These are phyloP conservation scores for Rhinoraja longicauda DNA, from an alignment of 2,797 vertebrate genomes.

Conservation along the genomic window DNA sequence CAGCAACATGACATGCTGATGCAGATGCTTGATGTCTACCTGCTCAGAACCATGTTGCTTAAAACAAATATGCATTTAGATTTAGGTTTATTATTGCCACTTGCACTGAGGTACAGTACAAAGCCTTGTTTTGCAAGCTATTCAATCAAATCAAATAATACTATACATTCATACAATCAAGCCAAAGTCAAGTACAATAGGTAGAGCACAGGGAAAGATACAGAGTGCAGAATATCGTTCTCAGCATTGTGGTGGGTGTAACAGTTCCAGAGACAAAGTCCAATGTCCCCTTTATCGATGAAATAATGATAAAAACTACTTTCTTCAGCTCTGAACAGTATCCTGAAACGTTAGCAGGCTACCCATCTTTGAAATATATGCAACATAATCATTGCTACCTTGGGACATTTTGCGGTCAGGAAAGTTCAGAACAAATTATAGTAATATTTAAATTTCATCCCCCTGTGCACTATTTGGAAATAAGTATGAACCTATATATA, in stretches of 20 bases:
- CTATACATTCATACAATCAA: too few relatives aligned
- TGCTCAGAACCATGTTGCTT: background rate
- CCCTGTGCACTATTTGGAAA: background rate
- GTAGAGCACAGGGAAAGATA: too few relatives aligned
- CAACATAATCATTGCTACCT: background rate
- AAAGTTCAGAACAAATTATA: background rate
- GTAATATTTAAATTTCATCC: background rate
- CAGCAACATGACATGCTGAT: background rate
- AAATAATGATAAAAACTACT: background rate
- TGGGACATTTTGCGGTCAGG: background rate
- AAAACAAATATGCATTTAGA: background rate
- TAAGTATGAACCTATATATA: background rate
- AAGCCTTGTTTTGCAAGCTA: too few relatives aligned
- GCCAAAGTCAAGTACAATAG: too few relatives aligned
- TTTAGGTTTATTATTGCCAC: too few relatives aligned
- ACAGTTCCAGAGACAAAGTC: too few relatives aligned
- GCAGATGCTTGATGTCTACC: background rate
- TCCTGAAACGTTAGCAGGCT: background rate
- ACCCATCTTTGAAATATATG: background rate
- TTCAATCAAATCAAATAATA: too few relatives aligned
- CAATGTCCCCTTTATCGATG: too few relatives aligned
- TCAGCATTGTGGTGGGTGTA: too few relatives aligned
- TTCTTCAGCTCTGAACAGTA: background rate
- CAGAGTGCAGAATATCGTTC: too few relatives aligned
- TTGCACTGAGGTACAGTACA: too few relatives aligned